Evolutionary conservation across 2,113 vertebrate genomes (phyloP).

Genomic region (Prionailurus bengalensis): DNA sequence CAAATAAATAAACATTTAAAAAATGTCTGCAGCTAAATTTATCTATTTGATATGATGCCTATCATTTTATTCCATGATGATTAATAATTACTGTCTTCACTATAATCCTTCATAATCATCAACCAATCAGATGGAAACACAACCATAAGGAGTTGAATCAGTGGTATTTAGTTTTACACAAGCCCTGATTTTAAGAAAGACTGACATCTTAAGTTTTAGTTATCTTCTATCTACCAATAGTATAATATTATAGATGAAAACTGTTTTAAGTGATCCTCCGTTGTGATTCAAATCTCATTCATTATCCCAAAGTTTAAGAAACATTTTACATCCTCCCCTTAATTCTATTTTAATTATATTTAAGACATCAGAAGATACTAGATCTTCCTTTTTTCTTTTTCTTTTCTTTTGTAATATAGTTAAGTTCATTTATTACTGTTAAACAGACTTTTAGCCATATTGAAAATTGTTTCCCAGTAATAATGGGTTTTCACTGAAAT

Average conservation of each 20-base stretch:
- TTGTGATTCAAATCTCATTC: constrained; percentile 41
- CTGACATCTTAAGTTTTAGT: background rate
- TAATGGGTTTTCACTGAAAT: constrained; percentile 84
- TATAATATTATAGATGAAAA: background rate
- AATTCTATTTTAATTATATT: constrained; percentile 40
- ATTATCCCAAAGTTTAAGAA: background rate
- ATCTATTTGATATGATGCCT: background rate
- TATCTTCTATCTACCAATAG: background rate
- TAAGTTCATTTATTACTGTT: constrained; percentile 75
- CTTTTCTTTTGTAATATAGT: constrained; percentile 65
- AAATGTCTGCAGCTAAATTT: background rate
- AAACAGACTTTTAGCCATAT: constrained; percentile 81
- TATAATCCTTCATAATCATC: background rate
- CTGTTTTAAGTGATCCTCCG: constrained; percentile 16
- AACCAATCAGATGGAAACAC: background rate
- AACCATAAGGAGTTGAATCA: background rate
- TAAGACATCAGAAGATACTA: background rate
- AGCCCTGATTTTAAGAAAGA: background rate
- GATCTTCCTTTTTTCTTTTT: background rate
- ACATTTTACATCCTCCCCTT: constrained; percentile 13
- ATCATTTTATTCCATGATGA: background rate
- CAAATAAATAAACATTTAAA: too few species aligned
- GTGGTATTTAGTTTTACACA: background rate
- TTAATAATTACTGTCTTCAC: background rate
- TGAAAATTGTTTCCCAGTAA: constrained; percentile 83